Conservation (phyloP, 2,888 invertebrate genomes). For the Anticlea derivata region DNA sequence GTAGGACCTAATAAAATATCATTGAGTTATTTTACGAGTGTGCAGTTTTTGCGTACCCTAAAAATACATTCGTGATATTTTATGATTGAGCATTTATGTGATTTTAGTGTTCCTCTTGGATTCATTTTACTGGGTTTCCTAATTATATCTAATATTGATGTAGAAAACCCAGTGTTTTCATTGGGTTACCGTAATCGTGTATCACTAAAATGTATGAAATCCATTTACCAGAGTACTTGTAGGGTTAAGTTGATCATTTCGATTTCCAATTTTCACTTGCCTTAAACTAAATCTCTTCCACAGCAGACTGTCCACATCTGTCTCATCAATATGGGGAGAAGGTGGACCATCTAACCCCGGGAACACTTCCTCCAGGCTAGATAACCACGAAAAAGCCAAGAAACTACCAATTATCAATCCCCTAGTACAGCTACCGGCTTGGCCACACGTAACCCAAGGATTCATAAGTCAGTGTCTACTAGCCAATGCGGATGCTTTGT, state of each 20-base stretch:
- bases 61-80: not conserved
- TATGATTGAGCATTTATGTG: not conserved
- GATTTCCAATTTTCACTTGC: too few relatives aligned
- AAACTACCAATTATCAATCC: slow-evolving; percentile 95
- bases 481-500: slow-evolving; percentile 97
- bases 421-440: slow-evolving; percentile 92
- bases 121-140: not conserved
- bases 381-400: slow-evolving; percentile 85
- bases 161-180: too few relatives aligned
- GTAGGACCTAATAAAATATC: slow-evolving; percentile 1
- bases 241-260: too few relatives aligned
- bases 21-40: slow-evolving; percentile 1
- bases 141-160: not conserved
- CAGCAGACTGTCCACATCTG: slow-evolving; percentile 77
- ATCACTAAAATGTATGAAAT: too few relatives aligned
- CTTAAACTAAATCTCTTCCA: slow-evolving; percentile 23
- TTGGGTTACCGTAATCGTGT: not conserved
- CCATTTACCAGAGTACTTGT: too few relatives aligned
- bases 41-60: not conserved
- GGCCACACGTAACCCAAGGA: slow-evolving; percentile 93
- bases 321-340: slow-evolving; percentile 81
- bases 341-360: slow-evolving; percentile 54
- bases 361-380: slow-evolving; percentile 61
- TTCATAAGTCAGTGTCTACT: slow-evolving; percentile 97
- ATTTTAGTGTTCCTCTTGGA: not conserved